phyloP scores from a whole-genome alignment of 1,140 invertebrate species.

The Pomacea maculata region DNA sequence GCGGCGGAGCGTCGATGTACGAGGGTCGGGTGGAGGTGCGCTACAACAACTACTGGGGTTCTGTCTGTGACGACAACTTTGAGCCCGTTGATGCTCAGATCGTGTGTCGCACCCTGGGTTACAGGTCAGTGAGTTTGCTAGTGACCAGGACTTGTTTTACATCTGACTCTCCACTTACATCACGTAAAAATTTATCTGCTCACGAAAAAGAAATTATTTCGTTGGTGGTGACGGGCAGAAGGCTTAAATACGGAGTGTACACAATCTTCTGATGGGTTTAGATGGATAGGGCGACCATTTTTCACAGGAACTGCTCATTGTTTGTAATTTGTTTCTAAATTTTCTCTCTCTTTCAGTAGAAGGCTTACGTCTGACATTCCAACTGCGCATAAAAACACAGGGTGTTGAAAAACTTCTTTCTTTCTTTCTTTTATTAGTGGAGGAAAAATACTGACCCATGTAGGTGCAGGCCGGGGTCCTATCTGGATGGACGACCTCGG shows the following conservation, averaged over 20 bases:
- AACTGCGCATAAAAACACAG: too few relatives aligned
- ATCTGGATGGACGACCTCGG: constrained; percentile 77
- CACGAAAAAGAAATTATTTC: too few relatives aligned
- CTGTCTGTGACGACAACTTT: constrained; percentile 81
- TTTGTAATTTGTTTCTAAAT: background rate
- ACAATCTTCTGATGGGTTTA: too few relatives aligned
- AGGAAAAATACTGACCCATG: background rate
- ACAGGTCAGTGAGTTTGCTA: constrained; percentile 18
- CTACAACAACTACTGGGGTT: constrained; percentile 75
- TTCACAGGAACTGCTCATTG: too few relatives aligned
- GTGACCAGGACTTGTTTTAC: too few relatives aligned
- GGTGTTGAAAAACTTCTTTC: background rate
- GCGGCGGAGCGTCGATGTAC: constrained; percentile 29
- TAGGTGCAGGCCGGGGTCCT: constrained; percentile 35
- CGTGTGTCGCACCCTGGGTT: constrained; percentile 76
- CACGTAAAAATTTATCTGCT: too few relatives aligned
- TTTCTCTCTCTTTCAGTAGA: too few relatives aligned
- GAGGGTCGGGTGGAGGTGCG: constrained; percentile 76
- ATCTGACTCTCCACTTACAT: too few relatives aligned
- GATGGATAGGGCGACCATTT: too few relatives aligned
- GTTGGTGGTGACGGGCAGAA: too few relatives aligned
- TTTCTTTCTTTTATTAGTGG: too few relatives aligned
- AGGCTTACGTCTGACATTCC: background rate
- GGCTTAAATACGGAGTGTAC: too few relatives aligned
- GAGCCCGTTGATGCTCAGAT: constrained; percentile 75